A percentile compares a stretch with the other conserved stretches of the same genome.
Evolutionary conservation across 2,113 vertebrate genomes (phyloP).

Genomic region (Elanoides forficatus): DNA sequence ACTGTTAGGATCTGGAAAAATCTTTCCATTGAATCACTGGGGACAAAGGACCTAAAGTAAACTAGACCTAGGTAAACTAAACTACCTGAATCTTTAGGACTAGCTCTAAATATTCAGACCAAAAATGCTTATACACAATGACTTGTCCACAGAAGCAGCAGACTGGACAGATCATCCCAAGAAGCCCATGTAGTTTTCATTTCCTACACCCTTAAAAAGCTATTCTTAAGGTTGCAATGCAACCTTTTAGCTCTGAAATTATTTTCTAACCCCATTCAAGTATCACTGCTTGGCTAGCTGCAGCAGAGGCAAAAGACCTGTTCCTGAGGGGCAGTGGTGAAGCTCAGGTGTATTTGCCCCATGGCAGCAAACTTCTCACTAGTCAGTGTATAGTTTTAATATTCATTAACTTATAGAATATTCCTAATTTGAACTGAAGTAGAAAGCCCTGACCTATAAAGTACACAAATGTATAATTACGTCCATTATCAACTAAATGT

Average conservation of each 20-base stretch:
- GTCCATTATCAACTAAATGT: background rate
- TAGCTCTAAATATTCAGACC: background rate
- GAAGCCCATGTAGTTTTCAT: background rate
- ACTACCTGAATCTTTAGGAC: background rate
- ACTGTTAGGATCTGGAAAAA: background rate
- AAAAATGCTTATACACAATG: background rate
- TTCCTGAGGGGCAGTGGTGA: background rate
- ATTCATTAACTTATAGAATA: background rate
- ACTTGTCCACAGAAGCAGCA: background rate
- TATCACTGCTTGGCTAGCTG: background rate
- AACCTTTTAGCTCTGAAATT: background rate
- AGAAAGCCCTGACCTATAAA: conserved; percentile 4
- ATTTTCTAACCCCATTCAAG: background rate
- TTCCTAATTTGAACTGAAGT: background rate
- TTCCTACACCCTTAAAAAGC: background rate
- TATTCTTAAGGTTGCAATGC: background rate
- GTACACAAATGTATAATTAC: conserved; percentile 9
- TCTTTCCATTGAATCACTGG: background rate
- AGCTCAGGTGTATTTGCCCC: background rate
- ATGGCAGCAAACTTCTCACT: background rate
- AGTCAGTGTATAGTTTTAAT: background rate
- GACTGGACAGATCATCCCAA: background rate
- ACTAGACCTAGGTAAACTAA: background rate
- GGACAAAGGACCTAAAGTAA: background rate
- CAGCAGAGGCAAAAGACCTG: background rate